Evolutionary conservation across 2,888 invertebrate species (phyloP), one percentile per base, ranked within the genome.

Genomic region (Acanthosoma haemorrhoidale): DNA sequence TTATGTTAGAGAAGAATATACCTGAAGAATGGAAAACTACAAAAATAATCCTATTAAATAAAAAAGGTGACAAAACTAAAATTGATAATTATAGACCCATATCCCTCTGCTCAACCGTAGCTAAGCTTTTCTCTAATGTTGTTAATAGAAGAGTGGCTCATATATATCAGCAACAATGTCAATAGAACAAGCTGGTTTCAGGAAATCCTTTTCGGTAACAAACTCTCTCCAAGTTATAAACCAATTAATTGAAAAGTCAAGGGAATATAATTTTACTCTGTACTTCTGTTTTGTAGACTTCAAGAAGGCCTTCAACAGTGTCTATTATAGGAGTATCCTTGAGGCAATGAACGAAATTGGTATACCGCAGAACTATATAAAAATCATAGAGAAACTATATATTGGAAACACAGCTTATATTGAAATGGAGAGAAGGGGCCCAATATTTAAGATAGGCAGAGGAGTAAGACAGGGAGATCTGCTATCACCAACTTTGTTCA

Each of bases 201-300:
- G 68, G 31, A 25, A 43, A 38, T 32, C 32, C 6, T 68, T 38
- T 15, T 58, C 58, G 13, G 36, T 36, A n/a, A 16, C 3, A 2
- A n/a, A 69, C 43, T 43, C 59, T 13, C 59, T 69, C 5, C 69
- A 69, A n/a, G 38, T 59, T 11, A n/a, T 43, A 13, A 69, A 51
- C 29, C 69, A 69, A 60, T 15, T 69, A 15, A 60, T 59, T 34
- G 60, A 69, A 70, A 72, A 72, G 67, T 63, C 72, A 18, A 66
- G 60, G 32, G 68, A 72, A 70, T 73, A 73, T 73, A 73, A 60
- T 75, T 68, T 74, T 73, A 43, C 68, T 21, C 5, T 68, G 6
- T 59, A 38, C 34, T 15, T 63, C 16, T 63, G 38, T 16, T 63
- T 66, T 38, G 25, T 43, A 41, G 43, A 66, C 43, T 66, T 66